These are phyloP conservation scores for Sebastes nivosus DNA, from an alignment of 2,797 vertebrate genomes.

Conservation along the genomic window DNA sequence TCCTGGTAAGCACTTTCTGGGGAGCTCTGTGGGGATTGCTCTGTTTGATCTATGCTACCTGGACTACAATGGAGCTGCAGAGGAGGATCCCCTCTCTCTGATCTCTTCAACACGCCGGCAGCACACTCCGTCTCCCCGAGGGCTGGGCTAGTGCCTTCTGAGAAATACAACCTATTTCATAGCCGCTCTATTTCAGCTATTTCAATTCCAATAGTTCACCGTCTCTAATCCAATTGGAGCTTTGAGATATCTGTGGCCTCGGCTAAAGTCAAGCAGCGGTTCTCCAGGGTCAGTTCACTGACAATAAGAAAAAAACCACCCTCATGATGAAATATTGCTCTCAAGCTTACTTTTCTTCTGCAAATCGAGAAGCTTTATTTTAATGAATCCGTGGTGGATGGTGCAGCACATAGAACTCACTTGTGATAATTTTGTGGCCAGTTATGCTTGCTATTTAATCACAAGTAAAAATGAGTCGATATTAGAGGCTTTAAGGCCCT, in stretches of 20 bases:
- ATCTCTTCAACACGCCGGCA: constrained; percentile 63
- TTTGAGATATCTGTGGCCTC: constrained; percentile 50
- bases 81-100: constrained; percentile 71
- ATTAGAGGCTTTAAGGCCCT: not conserved
- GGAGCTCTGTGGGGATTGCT: constrained; percentile 73
- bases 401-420: not conserved
- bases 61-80: constrained; percentile 72
- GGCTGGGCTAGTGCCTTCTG: constrained; percentile 60
- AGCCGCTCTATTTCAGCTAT: constrained; percentile 50
- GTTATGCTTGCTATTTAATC: not conserved
- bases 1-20: constrained; percentile 77
- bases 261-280: constrained; percentile 30
- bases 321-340: constrained; percentile 11
- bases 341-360: constrained; percentile 5
- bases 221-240: constrained; percentile 66
- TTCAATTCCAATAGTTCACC: constrained; percentile 58
- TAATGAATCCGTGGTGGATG: not conserved
- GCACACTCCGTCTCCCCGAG: constrained; percentile 54
- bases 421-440: not conserved
- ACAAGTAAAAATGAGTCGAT: not conserved
- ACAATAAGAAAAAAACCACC: constrained; percentile 33
- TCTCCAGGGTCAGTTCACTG: constrained; percentile 29
- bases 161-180: constrained; percentile 68
- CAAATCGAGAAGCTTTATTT: constrained; percentile 19
- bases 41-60: constrained; percentile 79